These are phyloP conservation scores for Callionymus lyra DNA, from an alignment of 2,113 vertebrate genomes.

Conservation along the genomic window DNA sequence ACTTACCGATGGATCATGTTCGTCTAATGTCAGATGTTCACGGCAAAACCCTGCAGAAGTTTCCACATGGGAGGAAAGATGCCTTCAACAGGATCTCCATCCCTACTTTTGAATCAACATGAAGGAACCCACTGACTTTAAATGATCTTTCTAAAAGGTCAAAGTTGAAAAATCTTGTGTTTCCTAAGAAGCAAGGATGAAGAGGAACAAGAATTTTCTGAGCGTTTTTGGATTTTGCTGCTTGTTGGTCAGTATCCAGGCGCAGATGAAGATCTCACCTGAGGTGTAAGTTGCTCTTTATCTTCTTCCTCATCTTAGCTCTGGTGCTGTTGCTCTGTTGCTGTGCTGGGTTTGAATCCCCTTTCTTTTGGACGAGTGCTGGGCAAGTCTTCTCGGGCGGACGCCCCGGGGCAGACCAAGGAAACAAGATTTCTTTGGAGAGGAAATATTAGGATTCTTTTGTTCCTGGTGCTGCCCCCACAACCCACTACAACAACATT, in stretches of 20 bases:
- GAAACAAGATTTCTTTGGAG: background rate
- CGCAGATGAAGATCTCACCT: conserved; percentile 80
- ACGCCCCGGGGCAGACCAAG: too few relatives aligned
- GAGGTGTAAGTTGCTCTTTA: conserved; percentile 79
- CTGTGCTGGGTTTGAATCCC: background rate
- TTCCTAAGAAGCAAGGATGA: conserved; percentile 26
- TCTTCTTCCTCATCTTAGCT: background rate
- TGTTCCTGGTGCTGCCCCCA: too few relatives aligned
- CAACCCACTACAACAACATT: too few relatives aligned
- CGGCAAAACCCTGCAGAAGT: background rate
- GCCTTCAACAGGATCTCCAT: background rate
- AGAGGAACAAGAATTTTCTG: conserved; percentile 27
- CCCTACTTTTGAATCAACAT: conserved; percentile 21
- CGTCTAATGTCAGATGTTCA: background rate
- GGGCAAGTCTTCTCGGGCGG: too few relatives aligned
- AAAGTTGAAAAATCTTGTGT: conserved; percentile 1
- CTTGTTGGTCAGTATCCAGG: conserved; percentile 50
- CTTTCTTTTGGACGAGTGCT: too few relatives aligned
- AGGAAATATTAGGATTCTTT: conserved; percentile 2
- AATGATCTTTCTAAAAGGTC: conserved; percentile 4
- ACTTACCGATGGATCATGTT: background rate
- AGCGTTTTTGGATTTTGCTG: conserved; percentile 59
- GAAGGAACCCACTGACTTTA: conserved; percentile 30
- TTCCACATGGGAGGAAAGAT: background rate
- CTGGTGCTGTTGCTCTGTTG: background rate